phyloP scores from a whole-genome alignment of 2,113 vertebrate genomes.

The Apus apus region DNA sequence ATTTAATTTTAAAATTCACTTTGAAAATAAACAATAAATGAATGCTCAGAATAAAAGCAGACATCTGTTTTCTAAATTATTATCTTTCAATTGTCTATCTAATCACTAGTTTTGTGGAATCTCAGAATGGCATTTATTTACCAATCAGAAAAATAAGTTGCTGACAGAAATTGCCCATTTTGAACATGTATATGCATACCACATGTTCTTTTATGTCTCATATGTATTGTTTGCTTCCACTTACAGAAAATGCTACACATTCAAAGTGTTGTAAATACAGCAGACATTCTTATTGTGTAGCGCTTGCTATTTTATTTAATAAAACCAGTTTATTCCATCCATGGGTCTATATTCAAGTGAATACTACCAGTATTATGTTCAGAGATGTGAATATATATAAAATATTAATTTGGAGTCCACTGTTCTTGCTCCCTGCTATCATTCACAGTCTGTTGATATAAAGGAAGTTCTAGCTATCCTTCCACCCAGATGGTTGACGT shows the following conservation, averaged over 20 bases:
- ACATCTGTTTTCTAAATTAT: not conserved
- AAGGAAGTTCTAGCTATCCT: slow-evolving; percentile 55
- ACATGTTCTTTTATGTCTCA: not conserved
- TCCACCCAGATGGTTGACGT: slow-evolving; percentile 80
- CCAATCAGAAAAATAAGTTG: not conserved
- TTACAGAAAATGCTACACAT: not conserved
- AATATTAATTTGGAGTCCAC: not conserved
- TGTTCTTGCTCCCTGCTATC: slow-evolving; percentile 27
- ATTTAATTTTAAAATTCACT: slow-evolving; percentile 53
- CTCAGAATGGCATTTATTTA: not conserved
- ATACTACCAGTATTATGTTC: not conserved
- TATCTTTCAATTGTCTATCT: slow-evolving; percentile 4
- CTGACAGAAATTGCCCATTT: not conserved
- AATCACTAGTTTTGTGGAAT: not conserved
- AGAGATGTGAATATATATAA: not conserved
- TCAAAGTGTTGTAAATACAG: not conserved
- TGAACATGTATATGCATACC: not conserved
- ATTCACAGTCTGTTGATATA: slow-evolving; percentile 44
- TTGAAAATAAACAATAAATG: slow-evolving; percentile 47
- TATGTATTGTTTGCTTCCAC: not conserved
- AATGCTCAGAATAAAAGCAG: slow-evolving; percentile 24
- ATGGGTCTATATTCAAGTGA: not conserved
- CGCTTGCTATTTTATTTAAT: not conserved
- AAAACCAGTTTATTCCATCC: not conserved
- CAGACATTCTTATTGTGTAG: not conserved